These are phyloP conservation scores for Cuniculus paca DNA, from an alignment of 2,797 vertebrate genomes.

Conservation along the genomic window DNA sequence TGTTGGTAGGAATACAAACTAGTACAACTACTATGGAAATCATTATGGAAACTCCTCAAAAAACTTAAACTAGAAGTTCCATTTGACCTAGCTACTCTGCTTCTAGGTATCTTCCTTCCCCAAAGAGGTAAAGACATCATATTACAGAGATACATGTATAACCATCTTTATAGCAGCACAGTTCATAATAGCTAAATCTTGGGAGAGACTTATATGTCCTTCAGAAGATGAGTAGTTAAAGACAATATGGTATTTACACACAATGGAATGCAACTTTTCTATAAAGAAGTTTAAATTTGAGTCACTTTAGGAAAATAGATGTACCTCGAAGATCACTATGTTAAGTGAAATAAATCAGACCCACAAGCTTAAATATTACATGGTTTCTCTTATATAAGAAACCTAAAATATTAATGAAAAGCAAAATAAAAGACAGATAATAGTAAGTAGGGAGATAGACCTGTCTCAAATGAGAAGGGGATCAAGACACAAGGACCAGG, in stretches of 20 bases:
- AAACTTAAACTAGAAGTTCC: background rate
- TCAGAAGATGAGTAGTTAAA: background rate
- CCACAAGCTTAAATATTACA: background rate
- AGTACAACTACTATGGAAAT: background rate
- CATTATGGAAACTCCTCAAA: background rate
- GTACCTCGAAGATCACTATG: background rate
- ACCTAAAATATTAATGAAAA: background rate
- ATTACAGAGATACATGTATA: background rate
- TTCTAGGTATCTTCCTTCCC: background rate
- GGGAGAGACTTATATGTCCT: background rate
- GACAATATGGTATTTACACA: background rate
- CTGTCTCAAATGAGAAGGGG: background rate
- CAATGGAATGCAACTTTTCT: background rate
- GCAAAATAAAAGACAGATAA: background rate
- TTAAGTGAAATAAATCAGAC: background rate
- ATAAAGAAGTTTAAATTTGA: background rate
- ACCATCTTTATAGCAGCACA: background rate
- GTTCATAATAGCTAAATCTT: background rate
- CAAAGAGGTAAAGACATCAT: background rate
- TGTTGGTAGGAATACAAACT: background rate
- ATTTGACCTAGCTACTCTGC: background rate
- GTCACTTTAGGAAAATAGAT: background rate
- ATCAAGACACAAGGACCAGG: too few relatives aligned
- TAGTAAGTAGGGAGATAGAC: background rate
- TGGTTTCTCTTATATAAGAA: background rate